A percentile compares a stretch with the other conserved stretches of the same genome.
These are phyloP conservation scores for Danio tinwini DNA, from an alignment of 2,797 vertebrate genomes.

Conservation along the genomic window DNA sequence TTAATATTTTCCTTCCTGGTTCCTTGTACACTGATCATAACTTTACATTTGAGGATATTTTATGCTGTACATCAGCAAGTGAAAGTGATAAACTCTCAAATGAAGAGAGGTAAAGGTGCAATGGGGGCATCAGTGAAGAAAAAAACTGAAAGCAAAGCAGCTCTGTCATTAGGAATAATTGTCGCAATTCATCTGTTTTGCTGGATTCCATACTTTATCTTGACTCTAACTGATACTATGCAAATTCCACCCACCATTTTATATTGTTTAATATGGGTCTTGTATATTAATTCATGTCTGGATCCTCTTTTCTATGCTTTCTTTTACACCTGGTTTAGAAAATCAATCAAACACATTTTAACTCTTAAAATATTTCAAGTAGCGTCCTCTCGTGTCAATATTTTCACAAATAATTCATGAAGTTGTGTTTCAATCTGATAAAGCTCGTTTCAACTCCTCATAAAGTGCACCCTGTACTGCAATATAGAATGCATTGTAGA, in stretches of 20 bases:
- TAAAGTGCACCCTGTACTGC: too few relatives aligned
- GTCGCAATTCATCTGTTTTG: not conserved
- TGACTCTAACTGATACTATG: not conserved
- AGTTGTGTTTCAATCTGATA: too few relatives aligned
- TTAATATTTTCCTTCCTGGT: not conserved
- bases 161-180: constrained; percentile 20
- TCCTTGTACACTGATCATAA: constrained; percentile 18
- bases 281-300: constrained; percentile 3
- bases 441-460: too few relatives aligned
- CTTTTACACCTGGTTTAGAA: constrained; percentile 21
- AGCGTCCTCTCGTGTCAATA: not conserved
- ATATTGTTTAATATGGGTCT: not conserved
- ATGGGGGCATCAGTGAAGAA: not conserved
- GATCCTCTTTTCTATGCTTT: constrained; percentile 1
- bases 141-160: constrained; percentile 8
- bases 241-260: not conserved
- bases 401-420: constrained; percentile 1
- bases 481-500: too few relatives aligned
- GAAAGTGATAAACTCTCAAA: constrained; percentile 9
- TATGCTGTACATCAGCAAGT: constrained; percentile 10
- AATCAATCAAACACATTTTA: not conserved
- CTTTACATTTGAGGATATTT: constrained; percentile 13
- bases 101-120: not conserved
- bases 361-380: constrained; percentile 1
- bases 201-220: constrained; percentile 18